Conservation (phyloP, 2,113 vertebrate species). For the Indicator indicator region DNA sequence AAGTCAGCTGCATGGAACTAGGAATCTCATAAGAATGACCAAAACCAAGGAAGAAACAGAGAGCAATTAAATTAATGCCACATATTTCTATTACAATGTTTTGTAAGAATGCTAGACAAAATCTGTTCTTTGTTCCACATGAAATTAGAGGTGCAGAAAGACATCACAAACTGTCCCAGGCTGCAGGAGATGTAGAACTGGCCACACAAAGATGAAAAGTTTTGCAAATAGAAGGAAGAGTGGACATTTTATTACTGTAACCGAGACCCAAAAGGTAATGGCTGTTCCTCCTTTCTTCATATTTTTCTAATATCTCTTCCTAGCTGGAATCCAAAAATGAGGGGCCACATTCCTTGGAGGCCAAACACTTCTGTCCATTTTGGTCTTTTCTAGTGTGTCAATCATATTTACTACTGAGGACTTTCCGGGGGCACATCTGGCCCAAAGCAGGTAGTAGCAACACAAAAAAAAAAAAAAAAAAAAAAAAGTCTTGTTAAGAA, state of each 20-base stretch:
- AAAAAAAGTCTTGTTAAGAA: not conserved
- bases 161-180: not conserved
- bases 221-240: not conserved
- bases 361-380: not conserved
- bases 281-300: not conserved
- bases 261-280: not conserved
- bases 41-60: not conserved
- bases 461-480: not conserved
- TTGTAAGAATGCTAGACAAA: not conserved
- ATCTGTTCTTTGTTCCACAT: not conserved
- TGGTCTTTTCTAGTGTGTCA: not conserved
- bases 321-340: not conserved
- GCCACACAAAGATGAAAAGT: not conserved
- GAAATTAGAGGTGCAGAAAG: not conserved
- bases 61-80: not conserved
- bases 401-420: not conserved
- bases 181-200: not conserved
- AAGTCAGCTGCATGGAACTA: not conserved
- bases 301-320: not conserved
- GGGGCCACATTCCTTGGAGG: not conserved
- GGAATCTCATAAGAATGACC: not conserved
- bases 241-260: not conserved
- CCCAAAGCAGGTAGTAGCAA: not conserved
- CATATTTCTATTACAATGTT: not conserved
- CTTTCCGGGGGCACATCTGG: not conserved